These are phyloP conservation scores for Ctenosaura bakeri DNA, from an alignment of 2,797 vertebrate genomes.

Conservation along the genomic window DNA sequence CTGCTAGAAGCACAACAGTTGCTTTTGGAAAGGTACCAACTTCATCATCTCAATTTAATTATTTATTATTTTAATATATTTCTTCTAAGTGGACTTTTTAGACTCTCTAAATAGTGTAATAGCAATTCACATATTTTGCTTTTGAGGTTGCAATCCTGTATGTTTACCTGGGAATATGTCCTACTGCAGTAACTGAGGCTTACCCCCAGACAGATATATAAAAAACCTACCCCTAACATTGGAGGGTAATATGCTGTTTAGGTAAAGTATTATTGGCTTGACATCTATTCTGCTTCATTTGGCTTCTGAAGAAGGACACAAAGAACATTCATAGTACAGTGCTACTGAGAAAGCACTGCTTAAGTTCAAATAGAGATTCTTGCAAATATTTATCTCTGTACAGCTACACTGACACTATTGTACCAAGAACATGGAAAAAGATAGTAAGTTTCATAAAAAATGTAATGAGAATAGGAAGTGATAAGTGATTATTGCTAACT, in stretches of 20 bases:
- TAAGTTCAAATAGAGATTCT: no score
- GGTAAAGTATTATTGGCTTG: no score
- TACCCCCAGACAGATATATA: not conserved
- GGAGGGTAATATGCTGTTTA: no score
- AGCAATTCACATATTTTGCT: not conserved
- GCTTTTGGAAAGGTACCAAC: no score
- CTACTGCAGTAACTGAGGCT: not conserved
- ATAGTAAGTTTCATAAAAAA: not conserved
- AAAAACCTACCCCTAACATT: no score
- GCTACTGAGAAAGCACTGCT: no score
- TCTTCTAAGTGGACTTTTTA: not conserved
- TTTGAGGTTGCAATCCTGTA: not conserved
- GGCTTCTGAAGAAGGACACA: not conserved
- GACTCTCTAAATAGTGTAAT: not conserved
- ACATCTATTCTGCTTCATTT: not conserved
- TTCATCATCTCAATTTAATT: not conserved
- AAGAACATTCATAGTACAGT: no score
- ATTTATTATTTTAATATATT: no score
- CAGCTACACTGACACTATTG: not conserved
- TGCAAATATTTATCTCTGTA: not conserved
- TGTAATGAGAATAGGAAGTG: no score
- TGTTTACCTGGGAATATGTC: not conserved
- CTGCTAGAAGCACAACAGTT: not conserved
- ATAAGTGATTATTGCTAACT: not conserved
- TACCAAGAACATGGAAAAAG: not conserved